Percentiles rank a stretch among this genome's conserved stretches.
Evolutionary conservation across 2,888 invertebrate genomes (phyloP).

Genomic region (Deladenus siricidicola): DNA sequence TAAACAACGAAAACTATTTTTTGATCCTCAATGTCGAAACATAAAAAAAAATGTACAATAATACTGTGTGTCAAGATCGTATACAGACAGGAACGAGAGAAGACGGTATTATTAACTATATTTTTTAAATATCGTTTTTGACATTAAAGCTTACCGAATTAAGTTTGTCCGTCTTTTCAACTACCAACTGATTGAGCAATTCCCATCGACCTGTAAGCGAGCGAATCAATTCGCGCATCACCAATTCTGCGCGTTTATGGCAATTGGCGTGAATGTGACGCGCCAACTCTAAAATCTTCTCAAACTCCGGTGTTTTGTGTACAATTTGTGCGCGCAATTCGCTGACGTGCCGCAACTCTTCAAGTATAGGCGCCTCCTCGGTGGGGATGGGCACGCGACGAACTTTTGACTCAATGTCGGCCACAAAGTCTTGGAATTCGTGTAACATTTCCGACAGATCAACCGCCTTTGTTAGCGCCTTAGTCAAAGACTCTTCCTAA

Average conservation of each 20-base stretch:
- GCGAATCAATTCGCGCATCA: conserved; percentile 60
- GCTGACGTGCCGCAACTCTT: conserved; percentile 14
- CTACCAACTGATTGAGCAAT: conserved; percentile 18
- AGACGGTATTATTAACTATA: background rate
- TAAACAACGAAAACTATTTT: no score
- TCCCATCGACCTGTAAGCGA: conserved; percentile 22
- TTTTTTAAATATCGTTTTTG: no score
- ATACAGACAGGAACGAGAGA: background rate
- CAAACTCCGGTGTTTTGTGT: conserved; percentile 9
- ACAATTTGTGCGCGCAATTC: conserved; percentile 13
- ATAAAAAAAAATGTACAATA: no score
- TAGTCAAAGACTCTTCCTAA: conserved; percentile 17
- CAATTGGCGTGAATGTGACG: conserved; percentile 79
- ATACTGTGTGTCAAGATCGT: no score
- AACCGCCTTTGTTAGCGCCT: conserved; percentile 25
- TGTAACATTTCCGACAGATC: conserved; percentile 22
- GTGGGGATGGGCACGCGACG: conserved; percentile 17
- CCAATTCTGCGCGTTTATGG: conserved; percentile 92
- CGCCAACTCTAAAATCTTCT: conserved; percentile 26
- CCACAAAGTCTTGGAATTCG: conserved; percentile 18
- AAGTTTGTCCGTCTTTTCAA: conserved; percentile 25
- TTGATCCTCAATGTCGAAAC: no score
- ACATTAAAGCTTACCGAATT: conserved; percentile 9
- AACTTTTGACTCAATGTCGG: conserved; percentile 10
- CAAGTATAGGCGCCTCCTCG: conserved; percentile 15